A percentile compares a stretch with the other conserved stretches of the same genome.
phyloP scores from a whole-genome alignment of 1,140 invertebrate species.

The Armadillidium nasatum region DNA sequence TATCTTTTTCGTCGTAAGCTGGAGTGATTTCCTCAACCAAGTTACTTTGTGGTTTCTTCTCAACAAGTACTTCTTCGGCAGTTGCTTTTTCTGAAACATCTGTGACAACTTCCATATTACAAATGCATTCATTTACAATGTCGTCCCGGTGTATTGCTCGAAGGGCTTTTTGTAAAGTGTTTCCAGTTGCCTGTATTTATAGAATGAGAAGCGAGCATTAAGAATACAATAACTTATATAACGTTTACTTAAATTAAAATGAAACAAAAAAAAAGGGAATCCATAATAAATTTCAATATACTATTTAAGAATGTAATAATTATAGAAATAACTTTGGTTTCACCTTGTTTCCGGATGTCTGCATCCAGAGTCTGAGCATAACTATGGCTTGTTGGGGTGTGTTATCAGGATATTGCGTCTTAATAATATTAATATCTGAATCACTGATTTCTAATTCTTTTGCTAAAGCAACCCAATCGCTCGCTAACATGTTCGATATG shows the following conservation, averaged over 20 bases:
- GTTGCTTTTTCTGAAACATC: constrained; percentile 74
- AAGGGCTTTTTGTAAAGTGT: constrained; percentile 79
- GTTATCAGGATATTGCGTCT: constrained; percentile 76
- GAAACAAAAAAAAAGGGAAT: too few relatives aligned
- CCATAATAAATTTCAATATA: too few relatives aligned
- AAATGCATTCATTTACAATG: constrained; percentile 84
- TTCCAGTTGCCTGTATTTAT: constrained; percentile 56
- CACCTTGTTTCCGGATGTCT: constrained; percentile 65
- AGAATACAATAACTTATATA: not conserved
- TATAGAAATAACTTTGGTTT: constrained; percentile 48
- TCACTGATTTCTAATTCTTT: constrained; percentile 70
- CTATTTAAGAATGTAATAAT: too few relatives aligned
- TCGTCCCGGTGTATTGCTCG: constrained; percentile 85
- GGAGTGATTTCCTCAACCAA: too few relatives aligned
- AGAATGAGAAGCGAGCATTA: not conserved
- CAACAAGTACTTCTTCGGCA: constrained; percentile 56
- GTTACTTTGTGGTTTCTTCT: too few relatives aligned
- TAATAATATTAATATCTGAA: constrained; percentile 81
- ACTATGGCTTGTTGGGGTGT: constrained; percentile 83
- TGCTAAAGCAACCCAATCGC: constrained; percentile 87
- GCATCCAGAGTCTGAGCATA: constrained; percentile 84
- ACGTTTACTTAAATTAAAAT: too few relatives aligned
- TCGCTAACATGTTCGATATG: constrained; percentile 82
- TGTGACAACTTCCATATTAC: constrained; percentile 72
- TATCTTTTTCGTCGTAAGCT: constrained; percentile 59